Percentiles rank a stretch among this genome's conserved stretches.
phyloP scores from a whole-genome alignment of 2,888 invertebrate genomes.

The Barypeithes pellucidus region DNA sequence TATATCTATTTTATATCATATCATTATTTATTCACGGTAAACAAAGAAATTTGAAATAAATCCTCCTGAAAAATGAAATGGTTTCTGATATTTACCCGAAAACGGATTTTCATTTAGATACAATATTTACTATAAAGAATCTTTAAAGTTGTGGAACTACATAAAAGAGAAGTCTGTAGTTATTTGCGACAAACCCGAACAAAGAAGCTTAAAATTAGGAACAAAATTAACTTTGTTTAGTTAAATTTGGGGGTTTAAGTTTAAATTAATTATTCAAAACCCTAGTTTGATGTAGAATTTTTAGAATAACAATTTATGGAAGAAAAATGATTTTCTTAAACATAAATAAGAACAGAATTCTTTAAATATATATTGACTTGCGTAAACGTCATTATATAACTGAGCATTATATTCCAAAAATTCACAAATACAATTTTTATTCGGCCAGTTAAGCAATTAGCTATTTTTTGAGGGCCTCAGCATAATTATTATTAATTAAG shows the following conservation, averaged over 20 bases:
- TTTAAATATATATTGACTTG: no score
- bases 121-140: neutral
- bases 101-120: slow-evolving; percentile 1
- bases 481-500: no score
- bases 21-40: neutral
- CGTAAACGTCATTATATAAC: no score
- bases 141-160: neutral
- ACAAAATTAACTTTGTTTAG: neutral
- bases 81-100: neutral
- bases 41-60: neutral
- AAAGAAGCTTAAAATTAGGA: neutral
- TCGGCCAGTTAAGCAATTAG: no score
- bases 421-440: no score
- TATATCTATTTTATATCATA: neutral
- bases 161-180: neutral
- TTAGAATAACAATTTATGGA: no score
- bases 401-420: no score
- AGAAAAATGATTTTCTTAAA: no score
- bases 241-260: neutral
- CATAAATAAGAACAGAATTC: no score
- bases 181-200: neutral
- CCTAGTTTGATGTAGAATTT: no score
- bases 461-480: no score
- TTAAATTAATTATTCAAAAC: no score
- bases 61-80: neutral